These are phyloP conservation scores for Lasiurus cinereus DNA, from an alignment of 2,113 vertebrate species.

Conservation along the genomic window DNA sequence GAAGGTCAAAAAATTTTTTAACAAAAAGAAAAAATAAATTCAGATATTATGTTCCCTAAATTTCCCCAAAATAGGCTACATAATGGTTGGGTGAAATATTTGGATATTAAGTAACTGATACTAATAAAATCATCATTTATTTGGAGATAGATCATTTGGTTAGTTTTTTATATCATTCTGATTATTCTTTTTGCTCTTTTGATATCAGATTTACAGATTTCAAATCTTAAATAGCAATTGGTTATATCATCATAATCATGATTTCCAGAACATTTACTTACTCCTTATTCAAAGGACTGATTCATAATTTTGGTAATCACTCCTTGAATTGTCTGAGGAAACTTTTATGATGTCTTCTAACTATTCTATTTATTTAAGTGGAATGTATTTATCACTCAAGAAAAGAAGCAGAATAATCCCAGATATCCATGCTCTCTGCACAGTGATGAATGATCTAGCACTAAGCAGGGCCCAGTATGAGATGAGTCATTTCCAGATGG, in stretches of 20 bases:
- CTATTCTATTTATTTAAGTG: background rate
- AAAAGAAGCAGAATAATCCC: background rate
- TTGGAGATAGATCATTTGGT: background rate
- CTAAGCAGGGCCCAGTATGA: background rate
- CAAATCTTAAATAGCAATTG: background rate
- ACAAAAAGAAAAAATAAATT: background rate
- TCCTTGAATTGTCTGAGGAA: background rate
- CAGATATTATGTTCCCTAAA: background rate
- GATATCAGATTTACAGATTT: background rate
- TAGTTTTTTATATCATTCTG: background rate
- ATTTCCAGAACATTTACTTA: background rate
- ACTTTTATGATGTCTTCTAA: background rate
- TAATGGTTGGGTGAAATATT: background rate
- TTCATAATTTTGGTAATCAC: background rate
- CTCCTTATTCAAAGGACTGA: background rate
- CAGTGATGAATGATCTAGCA: background rate
- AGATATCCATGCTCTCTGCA: background rate
- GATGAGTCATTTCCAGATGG: slow-evolving; percentile 14
- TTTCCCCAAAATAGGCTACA: background rate
- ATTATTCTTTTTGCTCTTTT: background rate
- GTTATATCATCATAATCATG: background rate
- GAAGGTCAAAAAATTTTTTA: background rate
- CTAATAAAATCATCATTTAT: background rate
- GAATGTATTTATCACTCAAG: background rate
- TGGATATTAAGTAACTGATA: background rate